Conservation (phyloP, 2,113 vertebrate species). For the Psammodynastes pulverulentus region DNA sequence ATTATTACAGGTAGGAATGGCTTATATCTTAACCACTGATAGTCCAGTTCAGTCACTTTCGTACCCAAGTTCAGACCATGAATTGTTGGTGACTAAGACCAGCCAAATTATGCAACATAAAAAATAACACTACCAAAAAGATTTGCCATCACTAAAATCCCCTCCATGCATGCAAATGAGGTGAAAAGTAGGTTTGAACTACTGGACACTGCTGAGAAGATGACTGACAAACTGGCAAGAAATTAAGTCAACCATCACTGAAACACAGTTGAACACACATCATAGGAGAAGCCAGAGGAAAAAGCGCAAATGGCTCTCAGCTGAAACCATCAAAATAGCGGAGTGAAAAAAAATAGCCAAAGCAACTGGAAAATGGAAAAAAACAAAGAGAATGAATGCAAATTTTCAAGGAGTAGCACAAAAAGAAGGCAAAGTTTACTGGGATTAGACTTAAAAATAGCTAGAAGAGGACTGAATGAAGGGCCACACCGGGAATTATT, state of each 20-base stretch:
- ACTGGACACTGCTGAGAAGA: not conserved
- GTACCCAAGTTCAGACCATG: not conserved
- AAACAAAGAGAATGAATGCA: not conserved
- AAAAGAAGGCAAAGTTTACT: not conserved
- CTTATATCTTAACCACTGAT: not conserved
- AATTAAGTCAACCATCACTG: not conserved
- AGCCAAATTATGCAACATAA: not conserved
- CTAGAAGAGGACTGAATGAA: not conserved
- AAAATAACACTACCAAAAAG: not conserved
- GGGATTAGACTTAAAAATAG: not conserved
- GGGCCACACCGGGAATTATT: not conserved
- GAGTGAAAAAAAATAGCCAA: not conserved
- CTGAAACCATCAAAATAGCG: not conserved
- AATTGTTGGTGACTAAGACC: not conserved
- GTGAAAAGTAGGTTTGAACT: not conserved
- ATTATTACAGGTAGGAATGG: not conserved
- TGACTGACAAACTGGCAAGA: not conserved
- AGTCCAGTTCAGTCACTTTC: not conserved
- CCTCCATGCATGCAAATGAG: not conserved
- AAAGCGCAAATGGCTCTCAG: not conserved
- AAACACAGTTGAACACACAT: not conserved
- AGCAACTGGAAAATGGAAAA: not conserved
- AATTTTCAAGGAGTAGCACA: not conserved
- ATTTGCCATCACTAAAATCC: not conserved
- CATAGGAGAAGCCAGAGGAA: not conserved